Evolutionary conservation across 2,113 vertebrate genomes (phyloP).

Genomic region (Scalopus aquaticus): DNA sequence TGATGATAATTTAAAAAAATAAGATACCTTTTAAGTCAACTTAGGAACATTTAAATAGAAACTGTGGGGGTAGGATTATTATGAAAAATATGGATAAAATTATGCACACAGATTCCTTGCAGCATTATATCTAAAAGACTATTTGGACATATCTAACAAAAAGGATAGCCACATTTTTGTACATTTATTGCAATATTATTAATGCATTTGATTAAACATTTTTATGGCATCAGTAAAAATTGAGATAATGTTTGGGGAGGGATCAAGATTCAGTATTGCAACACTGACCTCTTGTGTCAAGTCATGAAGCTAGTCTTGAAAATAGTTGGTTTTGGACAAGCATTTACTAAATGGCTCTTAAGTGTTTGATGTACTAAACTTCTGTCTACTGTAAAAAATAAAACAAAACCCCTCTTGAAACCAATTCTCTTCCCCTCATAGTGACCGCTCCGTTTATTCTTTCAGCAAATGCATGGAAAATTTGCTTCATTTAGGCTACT

Average conservation of each 20-base stretch:
- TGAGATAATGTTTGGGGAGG: background rate
- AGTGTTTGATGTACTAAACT: background rate
- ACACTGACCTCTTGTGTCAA: background rate
- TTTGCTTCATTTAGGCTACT: accelerated
- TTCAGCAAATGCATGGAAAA: background rate
- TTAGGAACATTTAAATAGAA: conserved; percentile 16
- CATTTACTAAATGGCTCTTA: background rate
- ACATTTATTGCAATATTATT: background rate
- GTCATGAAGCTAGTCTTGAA: background rate
- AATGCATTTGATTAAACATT: background rate
- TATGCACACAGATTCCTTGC: too few species aligned
- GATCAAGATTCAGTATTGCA: background rate
- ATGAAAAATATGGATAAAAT: background rate
- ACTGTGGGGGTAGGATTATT: background rate
- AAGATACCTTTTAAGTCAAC: background rate
- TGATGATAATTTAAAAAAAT: conserved; percentile 1
- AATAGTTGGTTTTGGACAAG: background rate
- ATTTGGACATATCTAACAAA: background rate
- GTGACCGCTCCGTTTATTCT: background rate
- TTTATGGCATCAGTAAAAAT: background rate
- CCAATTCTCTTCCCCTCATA: background rate
- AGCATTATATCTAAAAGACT: background rate
- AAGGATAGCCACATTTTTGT: background rate
- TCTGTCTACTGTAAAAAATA: background rate
- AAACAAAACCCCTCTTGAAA: background rate